phyloP scores from a whole-genome alignment of 2,113 vertebrate species.

The Nycticorax nycticorax region DNA sequence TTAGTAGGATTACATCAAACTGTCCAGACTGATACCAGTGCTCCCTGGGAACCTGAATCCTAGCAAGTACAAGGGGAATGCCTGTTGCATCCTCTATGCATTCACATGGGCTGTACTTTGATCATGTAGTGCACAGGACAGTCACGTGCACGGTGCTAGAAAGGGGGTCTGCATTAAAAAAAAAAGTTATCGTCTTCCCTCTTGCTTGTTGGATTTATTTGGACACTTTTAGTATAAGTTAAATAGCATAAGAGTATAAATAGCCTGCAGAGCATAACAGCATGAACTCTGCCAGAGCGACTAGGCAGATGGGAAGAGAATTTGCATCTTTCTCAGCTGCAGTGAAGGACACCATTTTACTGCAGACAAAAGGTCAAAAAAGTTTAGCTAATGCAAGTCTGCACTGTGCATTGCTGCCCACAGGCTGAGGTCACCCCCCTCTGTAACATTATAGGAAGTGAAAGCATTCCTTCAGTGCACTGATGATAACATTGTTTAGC shows the following conservation, averaged over 20 bases:
- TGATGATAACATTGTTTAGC: constrained; percentile 45
- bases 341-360: constrained; percentile 47
- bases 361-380: constrained; percentile 61
- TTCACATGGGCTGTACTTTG: neutral
- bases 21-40: constrained; percentile 39
- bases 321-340: constrained; percentile 36
- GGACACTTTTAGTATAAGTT: neutral
- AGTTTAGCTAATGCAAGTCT: constrained; percentile 61
- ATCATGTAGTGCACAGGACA: neutral
- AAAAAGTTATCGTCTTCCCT: neutral
- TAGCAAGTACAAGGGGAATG: neutral
- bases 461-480: constrained; percentile 25
- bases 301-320: neutral
- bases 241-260: neutral
- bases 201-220: neutral
- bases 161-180: neutral
- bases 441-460: constrained; percentile 13
- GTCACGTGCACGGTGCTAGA: neutral
- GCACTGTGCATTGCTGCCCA: neutral
- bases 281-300: neutral
- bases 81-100: neutral
- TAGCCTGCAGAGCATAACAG: neutral
- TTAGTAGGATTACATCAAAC: constrained; percentile 68
- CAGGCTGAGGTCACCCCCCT: neutral
- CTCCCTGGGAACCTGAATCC: constrained; percentile 29